These are phyloP conservation scores for Rhinolophus ferrumequinum DNA, from an alignment of 2,113 vertebrate species.

Conservation along the genomic window DNA sequence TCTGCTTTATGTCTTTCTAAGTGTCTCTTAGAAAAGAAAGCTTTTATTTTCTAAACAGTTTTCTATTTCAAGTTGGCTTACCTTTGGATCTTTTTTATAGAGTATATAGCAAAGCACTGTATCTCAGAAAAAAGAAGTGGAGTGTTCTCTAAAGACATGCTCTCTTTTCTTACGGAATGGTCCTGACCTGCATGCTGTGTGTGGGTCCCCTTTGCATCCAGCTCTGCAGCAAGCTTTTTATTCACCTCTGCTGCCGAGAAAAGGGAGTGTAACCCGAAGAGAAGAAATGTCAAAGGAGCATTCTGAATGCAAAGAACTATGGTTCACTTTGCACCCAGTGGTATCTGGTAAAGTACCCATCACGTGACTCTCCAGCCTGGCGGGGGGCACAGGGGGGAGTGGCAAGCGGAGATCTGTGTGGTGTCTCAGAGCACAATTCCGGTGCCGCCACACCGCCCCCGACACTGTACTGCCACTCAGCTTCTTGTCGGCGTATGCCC, in stretches of 20 bases:
- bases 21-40: constrained; percentile 61
- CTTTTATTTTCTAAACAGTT: constrained; percentile 67
- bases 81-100: constrained; percentile 49
- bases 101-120: constrained; percentile 41
- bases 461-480: background rate
- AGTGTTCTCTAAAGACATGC: constrained; percentile 65
- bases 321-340: background rate
- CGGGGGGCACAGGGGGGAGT: background rate
- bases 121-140: constrained; percentile 54
- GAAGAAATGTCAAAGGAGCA: constrained; percentile 26
- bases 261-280: constrained; percentile 52
- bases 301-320: constrained; percentile 23
- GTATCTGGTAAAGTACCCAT: constrained; percentile 33
- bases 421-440: background rate
- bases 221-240: background rate
- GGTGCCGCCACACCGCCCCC: background rate
- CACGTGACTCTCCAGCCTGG: background rate
- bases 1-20: constrained; percentile 54
- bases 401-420: background rate
- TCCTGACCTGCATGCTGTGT: background rate
- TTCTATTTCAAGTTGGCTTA: constrained; percentile 65
- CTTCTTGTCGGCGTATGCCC: background rate
- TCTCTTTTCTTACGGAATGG: constrained; percentile 20
- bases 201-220: background rate
- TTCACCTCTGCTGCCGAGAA: constrained; percentile 25